phyloP scores from a whole-genome alignment of 2,113 vertebrate genomes.

The Saccopteryx leptura region DNA sequence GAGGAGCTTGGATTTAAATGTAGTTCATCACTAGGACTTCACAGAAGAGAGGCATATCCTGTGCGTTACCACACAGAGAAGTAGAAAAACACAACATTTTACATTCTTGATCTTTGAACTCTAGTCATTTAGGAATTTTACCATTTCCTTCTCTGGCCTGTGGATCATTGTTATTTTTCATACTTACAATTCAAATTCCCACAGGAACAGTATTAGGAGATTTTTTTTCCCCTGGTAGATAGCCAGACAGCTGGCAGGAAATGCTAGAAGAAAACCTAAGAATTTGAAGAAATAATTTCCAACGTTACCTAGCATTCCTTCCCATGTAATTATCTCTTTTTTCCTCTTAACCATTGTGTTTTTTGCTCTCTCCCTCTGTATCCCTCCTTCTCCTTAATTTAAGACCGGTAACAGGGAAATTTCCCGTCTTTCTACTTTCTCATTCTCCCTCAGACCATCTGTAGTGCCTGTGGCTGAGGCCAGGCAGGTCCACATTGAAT shows the following conservation, averaged over 20 bases:
- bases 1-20: not conserved
- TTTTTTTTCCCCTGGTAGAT: slow-evolving; percentile 68
- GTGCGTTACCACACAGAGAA: not conserved
- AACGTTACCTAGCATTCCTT: slow-evolving; percentile 40
- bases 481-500: too few relatives aligned
- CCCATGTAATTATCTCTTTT: not conserved
- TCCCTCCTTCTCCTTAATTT: not conserved
- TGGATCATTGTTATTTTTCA: slow-evolving; percentile 66
- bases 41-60: not conserved
- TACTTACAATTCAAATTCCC: slow-evolving; percentile 74
- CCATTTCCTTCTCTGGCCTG: slow-evolving; percentile 69
- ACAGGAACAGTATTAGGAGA: slow-evolving; percentile 47
- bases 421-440: not conserved
- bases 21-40: not conserved
- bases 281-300: slow-evolving; percentile 69
- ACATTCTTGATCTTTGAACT: slow-evolving; percentile 26
- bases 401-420: not conserved
- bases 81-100: slow-evolving; percentile 35
- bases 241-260: slow-evolving; percentile 80
- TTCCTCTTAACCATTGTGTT: not conserved
- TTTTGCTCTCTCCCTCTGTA: not conserved
- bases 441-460: not conserved
- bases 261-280: slow-evolving; percentile 70
- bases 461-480: too few relatives aligned
- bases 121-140: slow-evolving; percentile 74